Percentiles rank a stretch among this genome's conserved stretches.
Evolutionary conservation across 2,888 invertebrate species (phyloP).

Genomic region (Drosophila parthenogenetica): DNA sequence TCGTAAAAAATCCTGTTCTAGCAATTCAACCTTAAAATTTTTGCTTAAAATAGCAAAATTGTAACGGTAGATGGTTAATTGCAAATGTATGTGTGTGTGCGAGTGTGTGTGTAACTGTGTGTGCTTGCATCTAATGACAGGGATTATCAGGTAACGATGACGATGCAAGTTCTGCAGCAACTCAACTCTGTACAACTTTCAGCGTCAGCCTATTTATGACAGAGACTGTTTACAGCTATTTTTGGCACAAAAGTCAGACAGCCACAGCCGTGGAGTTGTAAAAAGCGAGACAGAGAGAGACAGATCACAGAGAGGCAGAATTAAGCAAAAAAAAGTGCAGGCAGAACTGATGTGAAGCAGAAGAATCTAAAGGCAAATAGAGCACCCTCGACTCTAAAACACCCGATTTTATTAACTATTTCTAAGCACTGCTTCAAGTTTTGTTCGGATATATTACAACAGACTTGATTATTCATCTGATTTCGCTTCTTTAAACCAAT

Average conservation of each 20-base stretch:
- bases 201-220: slow-evolving; percentile 54
- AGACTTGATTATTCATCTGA: no score
- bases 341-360: slow-evolving; percentile 22
- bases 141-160: neutral
- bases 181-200: slow-evolving; percentile 36
- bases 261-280: slow-evolving; percentile 22
- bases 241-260: slow-evolving; percentile 34
- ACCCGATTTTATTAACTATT: neutral
- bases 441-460: no score
- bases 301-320: neutral
- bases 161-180: neutral
- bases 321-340: slow-evolving; percentile 20
- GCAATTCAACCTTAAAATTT: slow-evolving; percentile 34
- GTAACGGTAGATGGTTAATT: slow-evolving; percentile 22
- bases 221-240: slow-evolving; percentile 38
- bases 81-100: slow-evolving; percentile 4
- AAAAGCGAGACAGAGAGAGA: neutral
- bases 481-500: neutral
- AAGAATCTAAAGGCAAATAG: neutral
- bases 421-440: no score
- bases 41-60: slow-evolving; percentile 49
- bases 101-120: slow-evolving; percentile 5
- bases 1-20: neutral
- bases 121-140: slow-evolving; percentile 47
- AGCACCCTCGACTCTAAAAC: neutral